Conservation (phyloP, 2,888 invertebrate species). For the Oscheius onirici region DNA sequence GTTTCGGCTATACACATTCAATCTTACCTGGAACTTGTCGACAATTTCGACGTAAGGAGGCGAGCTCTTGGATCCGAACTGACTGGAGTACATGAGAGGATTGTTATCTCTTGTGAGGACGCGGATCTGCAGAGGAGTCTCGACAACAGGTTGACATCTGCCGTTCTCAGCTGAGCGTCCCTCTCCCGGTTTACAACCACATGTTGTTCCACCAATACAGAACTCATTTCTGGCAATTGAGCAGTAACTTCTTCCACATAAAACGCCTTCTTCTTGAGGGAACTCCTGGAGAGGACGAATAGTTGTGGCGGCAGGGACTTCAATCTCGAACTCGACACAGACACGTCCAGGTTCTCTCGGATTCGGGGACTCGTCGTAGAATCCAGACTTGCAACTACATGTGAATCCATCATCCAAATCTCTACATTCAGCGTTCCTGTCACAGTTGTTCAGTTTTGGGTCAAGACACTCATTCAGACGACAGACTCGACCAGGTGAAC, state of each 20-base stretch:
- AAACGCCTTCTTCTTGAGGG: conserved; percentile 47
- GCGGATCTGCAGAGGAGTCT: conserved; percentile 61
- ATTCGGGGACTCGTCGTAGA: conserved; percentile 64
- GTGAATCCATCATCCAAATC: conserved; percentile 67
- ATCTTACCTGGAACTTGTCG: conserved; percentile 49
- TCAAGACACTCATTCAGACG: conserved; percentile 67
- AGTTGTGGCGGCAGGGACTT: conserved; percentile 62
- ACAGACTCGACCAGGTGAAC: conserved; percentile 65
- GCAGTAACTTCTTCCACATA: conserved; percentile 61
- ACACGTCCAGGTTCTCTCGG: conserved; percentile 54
- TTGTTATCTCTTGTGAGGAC: conserved; percentile 57
- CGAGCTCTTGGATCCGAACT: conserved; percentile 58
- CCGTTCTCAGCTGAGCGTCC: conserved; percentile 54
- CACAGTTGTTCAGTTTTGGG: conserved; percentile 61
- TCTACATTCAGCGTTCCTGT: conserved; percentile 68
- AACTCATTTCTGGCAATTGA: conserved; percentile 55
- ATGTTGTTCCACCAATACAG: conserved; percentile 67
- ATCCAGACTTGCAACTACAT: conserved; percentile 65
- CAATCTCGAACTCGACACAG: conserved; percentile 41
- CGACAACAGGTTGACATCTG: conserved; percentile 52
- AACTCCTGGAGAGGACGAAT: conserved; percentile 55
- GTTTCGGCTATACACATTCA: neutral
- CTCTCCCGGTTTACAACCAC: conserved; percentile 69
- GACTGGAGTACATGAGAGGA: conserved; percentile 67
- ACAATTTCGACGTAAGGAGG: conserved; percentile 69